A percentile compares a stretch with the other conserved stretches of the same genome.
Conservation (phyloP, 2,797 vertebrate genomes). For the Numenius phaeopus region DNA sequence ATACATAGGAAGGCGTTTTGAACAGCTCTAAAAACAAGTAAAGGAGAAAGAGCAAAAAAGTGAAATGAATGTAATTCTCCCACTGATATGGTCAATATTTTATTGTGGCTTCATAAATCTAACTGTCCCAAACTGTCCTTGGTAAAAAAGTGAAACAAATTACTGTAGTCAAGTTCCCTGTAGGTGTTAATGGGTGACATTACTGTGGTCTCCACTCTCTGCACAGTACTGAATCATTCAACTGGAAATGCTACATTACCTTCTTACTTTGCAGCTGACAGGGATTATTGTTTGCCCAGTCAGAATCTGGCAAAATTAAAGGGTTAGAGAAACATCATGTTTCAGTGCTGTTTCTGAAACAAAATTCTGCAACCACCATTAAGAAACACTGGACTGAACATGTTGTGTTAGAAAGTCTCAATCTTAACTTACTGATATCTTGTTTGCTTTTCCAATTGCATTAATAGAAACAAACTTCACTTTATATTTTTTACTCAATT, state of each 20-base stretch:
- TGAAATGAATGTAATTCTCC: conserved; percentile 15
- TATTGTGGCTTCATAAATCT: conserved; percentile 61
- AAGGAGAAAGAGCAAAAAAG: background rate
- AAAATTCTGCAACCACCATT: background rate
- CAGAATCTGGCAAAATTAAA: conserved; percentile 29
- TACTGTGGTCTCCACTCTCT: conserved; percentile 24
- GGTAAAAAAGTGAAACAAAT: conserved; percentile 63
- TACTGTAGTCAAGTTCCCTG: conserved; percentile 6
- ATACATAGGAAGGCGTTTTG: background rate
- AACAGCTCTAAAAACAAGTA: background rate
- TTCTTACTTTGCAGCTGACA: conserved; percentile 27
- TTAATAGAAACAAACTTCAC: background rate
- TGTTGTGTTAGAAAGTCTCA: background rate
- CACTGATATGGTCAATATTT: conserved; percentile 31
- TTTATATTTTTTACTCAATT: background rate
- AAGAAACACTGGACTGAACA: background rate
- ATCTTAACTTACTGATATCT: background rate
- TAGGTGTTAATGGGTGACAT: conserved; percentile 42
- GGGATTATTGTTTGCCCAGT: conserved; percentile 31
- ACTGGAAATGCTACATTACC: background rate
- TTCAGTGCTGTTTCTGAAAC: background rate
- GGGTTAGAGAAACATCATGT: background rate
- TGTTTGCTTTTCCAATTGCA: conserved; percentile 13
- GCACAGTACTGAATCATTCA: conserved; percentile 35
- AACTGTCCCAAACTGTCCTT: conserved; percentile 40